Evolutionary conservation across 2,113 vertebrate genomes (phyloP).

Genomic region (Fulica atra): DNA sequence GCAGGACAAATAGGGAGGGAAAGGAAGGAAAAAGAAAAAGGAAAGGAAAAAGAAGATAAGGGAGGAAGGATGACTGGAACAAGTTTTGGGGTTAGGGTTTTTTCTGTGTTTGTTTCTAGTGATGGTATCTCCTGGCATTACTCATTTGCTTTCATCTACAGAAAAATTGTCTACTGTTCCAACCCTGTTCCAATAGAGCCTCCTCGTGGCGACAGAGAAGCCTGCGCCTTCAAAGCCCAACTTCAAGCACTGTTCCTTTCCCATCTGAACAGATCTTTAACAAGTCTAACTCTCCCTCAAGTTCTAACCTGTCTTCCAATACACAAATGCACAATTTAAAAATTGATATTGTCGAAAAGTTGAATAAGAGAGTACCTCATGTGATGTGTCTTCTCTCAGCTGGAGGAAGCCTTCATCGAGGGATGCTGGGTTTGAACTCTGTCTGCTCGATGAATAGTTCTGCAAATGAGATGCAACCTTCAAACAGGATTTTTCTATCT

Average conservation of each 20-base stretch:
- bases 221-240: not conserved
- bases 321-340: not conserved
- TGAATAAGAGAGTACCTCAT: not conserved
- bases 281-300: not conserved
- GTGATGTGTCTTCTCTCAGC: not conserved
- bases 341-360: not conserved
- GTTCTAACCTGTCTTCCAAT: not conserved
- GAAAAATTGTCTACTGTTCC: not conserved
- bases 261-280: not conserved
- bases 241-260: not conserved
- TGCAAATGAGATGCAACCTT: conserved; percentile 36
- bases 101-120: not conserved
- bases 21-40: not conserved
- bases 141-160: not conserved
- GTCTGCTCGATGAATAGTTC: not conserved
- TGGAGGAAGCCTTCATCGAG: not conserved
- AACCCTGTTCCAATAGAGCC: not conserved
- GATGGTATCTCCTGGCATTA: accelerated
- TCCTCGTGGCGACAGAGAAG: not conserved
- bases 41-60: not conserved
- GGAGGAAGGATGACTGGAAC: accelerated
- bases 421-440: not conserved
- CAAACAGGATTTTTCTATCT: not conserved
- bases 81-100: not conserved
- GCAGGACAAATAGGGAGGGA: not conserved